Percentiles rank a stretch among this genome's conserved stretches.
Evolutionary conservation across 2,113 vertebrate genomes (phyloP).

Genomic region (Trogon melanurus): DNA sequence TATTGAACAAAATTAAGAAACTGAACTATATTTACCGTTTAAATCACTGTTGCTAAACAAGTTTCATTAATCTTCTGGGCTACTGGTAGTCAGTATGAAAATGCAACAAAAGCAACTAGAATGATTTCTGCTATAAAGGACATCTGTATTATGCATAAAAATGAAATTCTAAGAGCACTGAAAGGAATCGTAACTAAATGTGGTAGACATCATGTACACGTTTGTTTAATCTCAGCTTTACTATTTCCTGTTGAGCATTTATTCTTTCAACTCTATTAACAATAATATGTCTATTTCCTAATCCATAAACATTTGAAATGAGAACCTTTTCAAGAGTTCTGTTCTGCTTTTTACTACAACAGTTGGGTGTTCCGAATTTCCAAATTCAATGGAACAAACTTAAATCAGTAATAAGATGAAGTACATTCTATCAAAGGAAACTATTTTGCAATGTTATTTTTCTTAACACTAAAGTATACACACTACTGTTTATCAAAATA

Average conservation of each 20-base stretch:
- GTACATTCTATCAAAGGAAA: neutral
- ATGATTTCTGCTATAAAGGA: neutral
- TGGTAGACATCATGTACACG: neutral
- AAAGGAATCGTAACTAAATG: neutral
- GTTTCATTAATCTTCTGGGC: neutral
- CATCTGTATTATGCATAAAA: neutral
- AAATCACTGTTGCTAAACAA: neutral
- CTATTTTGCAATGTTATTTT: neutral
- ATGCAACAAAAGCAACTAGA: neutral
- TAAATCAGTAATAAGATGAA: neutral
- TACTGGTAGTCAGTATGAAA: neutral
- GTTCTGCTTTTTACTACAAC: neutral
- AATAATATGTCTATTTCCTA: neutral
- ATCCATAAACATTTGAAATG: neutral
- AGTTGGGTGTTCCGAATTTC: neutral
- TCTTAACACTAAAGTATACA: neutral
- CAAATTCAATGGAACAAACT: neutral
- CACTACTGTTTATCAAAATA: neutral
- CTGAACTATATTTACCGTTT: neutral
- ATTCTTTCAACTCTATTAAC: neutral
- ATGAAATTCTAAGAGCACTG: neutral
- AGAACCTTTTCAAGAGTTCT: neutral
- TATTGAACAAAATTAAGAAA: conserved; percentile 12
- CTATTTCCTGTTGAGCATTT: neutral
- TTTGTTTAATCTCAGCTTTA: neutral